Percentiles rank a stretch among this genome's conserved stretches.
Conservation (phyloP, 2,797 vertebrate genomes). For the Zonotrichia albicollis region DNA sequence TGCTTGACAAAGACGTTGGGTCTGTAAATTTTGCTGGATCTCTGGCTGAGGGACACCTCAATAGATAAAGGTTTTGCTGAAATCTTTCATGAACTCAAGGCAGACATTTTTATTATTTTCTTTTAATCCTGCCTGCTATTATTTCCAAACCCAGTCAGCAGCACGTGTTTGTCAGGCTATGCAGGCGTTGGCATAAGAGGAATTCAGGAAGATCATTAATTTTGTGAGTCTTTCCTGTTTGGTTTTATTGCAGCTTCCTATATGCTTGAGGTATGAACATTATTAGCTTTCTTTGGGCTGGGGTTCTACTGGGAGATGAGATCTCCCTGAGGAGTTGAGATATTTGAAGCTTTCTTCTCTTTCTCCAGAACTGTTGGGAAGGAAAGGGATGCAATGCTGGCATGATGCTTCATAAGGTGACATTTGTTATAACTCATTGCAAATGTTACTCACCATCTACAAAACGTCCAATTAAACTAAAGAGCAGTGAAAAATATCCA, state of each 20-base stretch:
- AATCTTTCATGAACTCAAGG: neutral
- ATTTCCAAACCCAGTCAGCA: neutral
- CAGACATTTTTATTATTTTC: neutral
- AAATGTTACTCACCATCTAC: conserved; percentile 48
- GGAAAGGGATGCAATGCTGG: neutral
- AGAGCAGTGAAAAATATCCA: conserved; percentile 26
- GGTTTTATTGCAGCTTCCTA: neutral
- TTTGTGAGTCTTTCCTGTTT: neutral
- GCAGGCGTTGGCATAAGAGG: neutral
- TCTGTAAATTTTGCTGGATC: neutral
- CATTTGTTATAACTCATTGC: conserved; percentile 54
- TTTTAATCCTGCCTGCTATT: neutral
- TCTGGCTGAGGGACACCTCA: neutral
- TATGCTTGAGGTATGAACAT: neutral
- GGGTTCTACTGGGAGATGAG: neutral
- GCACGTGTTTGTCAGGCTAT: neutral
- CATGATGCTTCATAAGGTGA: conserved; percentile 28
- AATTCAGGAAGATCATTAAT: neutral
- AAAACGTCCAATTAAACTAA: conserved; percentile 44
- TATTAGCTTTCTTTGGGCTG: neutral
- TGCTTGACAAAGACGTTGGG: neutral
- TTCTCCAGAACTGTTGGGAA: neutral
- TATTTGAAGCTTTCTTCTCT: neutral
- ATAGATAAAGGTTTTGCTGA: neutral
- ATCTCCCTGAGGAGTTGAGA: neutral